Evolutionary conservation across 2,888 invertebrate genomes (phyloP), one percentile per base, ranked within the genome.

Genomic region (Tenthredo distinguenda): DNA sequence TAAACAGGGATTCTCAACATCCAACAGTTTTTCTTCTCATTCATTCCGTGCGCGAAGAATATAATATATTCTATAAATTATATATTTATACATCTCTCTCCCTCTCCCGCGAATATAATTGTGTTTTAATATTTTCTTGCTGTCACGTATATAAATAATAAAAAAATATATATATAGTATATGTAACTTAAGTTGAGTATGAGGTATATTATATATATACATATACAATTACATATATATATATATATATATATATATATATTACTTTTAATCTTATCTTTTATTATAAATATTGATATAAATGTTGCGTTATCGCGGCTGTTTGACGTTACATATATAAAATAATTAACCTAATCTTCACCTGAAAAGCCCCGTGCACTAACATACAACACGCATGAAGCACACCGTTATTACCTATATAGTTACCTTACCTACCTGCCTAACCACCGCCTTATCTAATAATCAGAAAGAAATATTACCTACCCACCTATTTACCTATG

Each of bases 201-300:
- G 15, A 12, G 47, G 47, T 47, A 47, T 47, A 47, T 43, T 43
- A 43, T 21, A 50, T 50, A 77, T 47, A 26, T 12, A 18, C 34
- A 50, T 18, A 77, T 47, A 77, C 18, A 50, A 50, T 15, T 43
- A 1, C 47, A 40, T 3, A 12, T 68, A 26, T 43, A 43, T 21
- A 50, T 50, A 77, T 47, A 26, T 12, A 18, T 34, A 50, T 18
- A 77, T 47, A 77, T 47, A 1, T 76, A 40, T 3, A 12, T 68
- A 26, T 31, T 37, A 31, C 71, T 26, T 88, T 89, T 91, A 91
- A 92, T 92, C 92, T 92, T 92, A 92, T 92, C 92, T 88, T 91
- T 90, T 90, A 90, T 90, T 91, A 92, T 92, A 91, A 92, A 92
- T 92, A 92, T 92, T 92, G 92, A 92, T 92, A 91, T 87, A 90